Conservation (phyloP, 2,797 vertebrate species). For the Ibycter americanus region DNA sequence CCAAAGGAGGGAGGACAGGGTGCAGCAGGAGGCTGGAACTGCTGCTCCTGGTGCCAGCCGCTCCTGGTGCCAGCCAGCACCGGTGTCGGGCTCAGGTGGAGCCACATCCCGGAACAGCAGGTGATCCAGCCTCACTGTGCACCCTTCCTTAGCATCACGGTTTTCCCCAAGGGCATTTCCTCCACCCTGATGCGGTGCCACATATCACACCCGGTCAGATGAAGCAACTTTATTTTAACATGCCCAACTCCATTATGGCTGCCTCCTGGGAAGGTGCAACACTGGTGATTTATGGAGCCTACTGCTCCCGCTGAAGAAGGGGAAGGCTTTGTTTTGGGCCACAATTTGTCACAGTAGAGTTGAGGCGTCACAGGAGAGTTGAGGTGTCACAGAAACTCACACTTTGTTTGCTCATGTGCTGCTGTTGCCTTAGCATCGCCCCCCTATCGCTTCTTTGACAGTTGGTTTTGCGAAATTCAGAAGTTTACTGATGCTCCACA, state of each 20-base stretch:
- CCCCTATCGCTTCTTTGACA: not conserved
- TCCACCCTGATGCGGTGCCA: fast-evolving
- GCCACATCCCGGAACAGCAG: not conserved
- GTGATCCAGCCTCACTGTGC: fast-evolving
- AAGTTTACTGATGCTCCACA: not conserved
- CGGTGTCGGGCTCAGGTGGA: not conserved
- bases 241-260: not conserved
- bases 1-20: not conserved
- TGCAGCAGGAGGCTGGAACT: not conserved
- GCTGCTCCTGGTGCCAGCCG: not conserved
- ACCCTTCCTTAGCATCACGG: fast-evolving
- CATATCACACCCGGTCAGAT: fast-evolving
- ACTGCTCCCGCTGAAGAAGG: not conserved
- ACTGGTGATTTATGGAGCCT: not conserved
- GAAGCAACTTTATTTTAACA: not conserved
- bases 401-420: not conserved
- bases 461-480: not conserved
- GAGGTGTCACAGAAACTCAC: not conserved
- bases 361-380: not conserved
- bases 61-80: not conserved
- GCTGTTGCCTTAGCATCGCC: not conserved
- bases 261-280: not conserved
- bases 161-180: not conserved
- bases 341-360: not conserved
- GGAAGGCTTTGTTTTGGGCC: not conserved